These are phyloP conservation scores for Pipistrellus pygmaeus DNA, from an alignment of 2,797 vertebrate species.

Conservation along the genomic window DNA sequence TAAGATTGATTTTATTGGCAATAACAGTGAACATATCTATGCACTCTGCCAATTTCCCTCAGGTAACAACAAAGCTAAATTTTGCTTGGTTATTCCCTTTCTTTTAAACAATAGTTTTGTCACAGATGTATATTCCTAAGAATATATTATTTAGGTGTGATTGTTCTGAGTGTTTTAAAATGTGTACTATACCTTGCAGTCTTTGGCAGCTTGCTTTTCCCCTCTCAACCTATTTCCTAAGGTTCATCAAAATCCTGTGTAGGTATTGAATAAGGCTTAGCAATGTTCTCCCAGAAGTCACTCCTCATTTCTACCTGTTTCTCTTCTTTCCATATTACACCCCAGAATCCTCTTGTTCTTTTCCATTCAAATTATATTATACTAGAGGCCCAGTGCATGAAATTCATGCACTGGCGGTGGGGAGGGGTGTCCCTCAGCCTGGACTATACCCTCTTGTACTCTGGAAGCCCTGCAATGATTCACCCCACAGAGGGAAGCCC, in stretches of 20 bases:
- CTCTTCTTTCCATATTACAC: background rate
- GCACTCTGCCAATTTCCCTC: background rate
- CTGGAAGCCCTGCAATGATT: too few species aligned
- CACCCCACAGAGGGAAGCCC: too few species aligned
- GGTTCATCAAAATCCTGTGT: background rate
- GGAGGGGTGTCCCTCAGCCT: too few species aligned
- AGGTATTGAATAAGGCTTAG: background rate
- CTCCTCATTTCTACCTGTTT: background rate
- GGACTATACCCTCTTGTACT: too few species aligned
- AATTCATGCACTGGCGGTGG: too few species aligned
- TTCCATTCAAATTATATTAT: background rate
- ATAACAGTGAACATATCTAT: background rate
- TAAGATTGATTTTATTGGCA: background rate
- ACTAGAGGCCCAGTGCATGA: too few species aligned
- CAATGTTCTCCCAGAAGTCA: background rate
- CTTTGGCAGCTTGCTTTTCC: background rate
- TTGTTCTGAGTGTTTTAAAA: background rate
- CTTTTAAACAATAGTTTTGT: background rate
- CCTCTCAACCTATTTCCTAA: background rate
- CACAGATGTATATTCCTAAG: background rate
- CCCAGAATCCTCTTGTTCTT: background rate
- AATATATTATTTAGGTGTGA: background rate
- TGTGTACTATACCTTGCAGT: background rate
- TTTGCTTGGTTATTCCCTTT: background rate
- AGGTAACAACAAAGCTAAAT: background rate